Percentiles rank a stretch among this genome's conserved stretches.
These are phyloP conservation scores for Kryphioiulus occultus DNA, from an alignment of 2,888 invertebrate species.

Conservation along the genomic window DNA sequence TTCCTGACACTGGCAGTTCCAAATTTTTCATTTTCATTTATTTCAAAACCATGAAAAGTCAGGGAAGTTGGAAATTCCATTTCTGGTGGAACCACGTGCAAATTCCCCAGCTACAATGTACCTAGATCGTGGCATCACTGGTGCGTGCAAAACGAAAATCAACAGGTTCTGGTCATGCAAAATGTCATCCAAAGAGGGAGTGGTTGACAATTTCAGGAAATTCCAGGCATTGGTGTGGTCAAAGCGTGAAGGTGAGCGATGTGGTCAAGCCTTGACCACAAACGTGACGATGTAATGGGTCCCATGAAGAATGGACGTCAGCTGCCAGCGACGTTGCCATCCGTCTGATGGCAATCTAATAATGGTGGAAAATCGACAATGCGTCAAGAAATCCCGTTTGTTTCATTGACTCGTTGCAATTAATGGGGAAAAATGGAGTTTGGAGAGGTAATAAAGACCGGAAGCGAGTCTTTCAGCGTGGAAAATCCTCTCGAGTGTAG, in stretches of 20 bases:
- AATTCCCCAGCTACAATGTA: background rate
- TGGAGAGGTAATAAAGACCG: conserved; percentile 40
- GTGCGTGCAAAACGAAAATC: background rate
- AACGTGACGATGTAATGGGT: background rate
- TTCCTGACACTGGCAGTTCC: too few relatives aligned
- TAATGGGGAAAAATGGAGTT: conserved; percentile 34
- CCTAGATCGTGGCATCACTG: background rate
- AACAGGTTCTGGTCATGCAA: background rate
- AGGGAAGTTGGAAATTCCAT: too few relatives aligned
- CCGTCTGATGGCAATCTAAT: conserved; percentile 10
- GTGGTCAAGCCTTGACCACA: background rate
- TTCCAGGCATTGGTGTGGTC: background rate
- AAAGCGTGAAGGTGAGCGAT: background rate
- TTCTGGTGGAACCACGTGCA: background rate
- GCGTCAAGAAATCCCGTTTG: conserved; percentile 36
- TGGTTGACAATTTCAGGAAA: background rate
- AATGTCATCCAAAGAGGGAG: background rate
- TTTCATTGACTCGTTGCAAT: conserved; percentile 36
- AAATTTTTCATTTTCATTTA: too few relatives aligned
- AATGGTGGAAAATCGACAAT: conserved; percentile 24
- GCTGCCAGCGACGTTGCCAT: background rate
- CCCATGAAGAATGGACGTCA: background rate
- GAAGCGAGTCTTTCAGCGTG: conserved; percentile 15
- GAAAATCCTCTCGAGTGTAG: conserved; percentile 40
- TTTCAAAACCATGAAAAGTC: too few relatives aligned